Evolutionary conservation across 1,140 invertebrate genomes (phyloP).

Genomic region (Choristoneura fumiferana): DNA sequence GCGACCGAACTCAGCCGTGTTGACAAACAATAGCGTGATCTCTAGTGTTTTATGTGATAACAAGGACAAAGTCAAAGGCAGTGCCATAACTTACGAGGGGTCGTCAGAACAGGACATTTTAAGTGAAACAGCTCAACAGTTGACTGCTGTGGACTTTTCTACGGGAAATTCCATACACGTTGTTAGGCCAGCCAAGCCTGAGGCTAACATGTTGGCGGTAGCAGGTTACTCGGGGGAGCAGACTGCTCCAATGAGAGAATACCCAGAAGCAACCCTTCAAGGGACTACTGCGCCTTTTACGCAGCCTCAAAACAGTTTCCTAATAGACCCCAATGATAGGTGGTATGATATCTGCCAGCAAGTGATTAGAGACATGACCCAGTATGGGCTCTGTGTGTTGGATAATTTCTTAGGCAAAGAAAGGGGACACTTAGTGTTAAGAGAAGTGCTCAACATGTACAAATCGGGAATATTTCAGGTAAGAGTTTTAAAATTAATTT

Average conservation of each 20-base stretch:
- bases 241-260: slow-evolving; percentile 66
- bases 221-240: slow-evolving; percentile 55
- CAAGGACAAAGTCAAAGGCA: slow-evolving; percentile 51
- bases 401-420: slow-evolving; percentile 94
- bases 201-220: slow-evolving; percentile 70
- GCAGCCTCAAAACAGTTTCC: slow-evolving; percentile 74
- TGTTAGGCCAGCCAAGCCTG: slow-evolving; percentile 23
- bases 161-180: background rate
- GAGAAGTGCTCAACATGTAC: slow-evolving; percentile 91
- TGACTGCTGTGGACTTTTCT: slow-evolving; percentile 32
- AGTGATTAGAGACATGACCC: slow-evolving; percentile 90
- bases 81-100: slow-evolving; percentile 81
- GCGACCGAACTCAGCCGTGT: background rate
- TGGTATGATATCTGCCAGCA: slow-evolving; percentile 84
- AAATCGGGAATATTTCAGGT: slow-evolving; percentile 87
- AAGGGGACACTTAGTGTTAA: slow-evolving; percentile 87
- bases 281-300: slow-evolving; percentile 76
- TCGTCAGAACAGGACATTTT: slow-evolving; percentile 85
- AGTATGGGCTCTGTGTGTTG: slow-evolving; percentile 94
- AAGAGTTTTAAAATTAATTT: slow-evolving; percentile 31
- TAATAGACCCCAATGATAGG: slow-evolving; percentile 71
- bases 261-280: slow-evolving; percentile 71
- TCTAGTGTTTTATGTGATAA: slow-evolving; percentile 67
- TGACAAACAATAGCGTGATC: slow-evolving; percentile 48
- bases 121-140: slow-evolving; percentile 77